These are phyloP conservation scores for Actinopyga echinites DNA, from an alignment of 53 echinoderm and acorn worm species.

Conservation along the genomic window DNA sequence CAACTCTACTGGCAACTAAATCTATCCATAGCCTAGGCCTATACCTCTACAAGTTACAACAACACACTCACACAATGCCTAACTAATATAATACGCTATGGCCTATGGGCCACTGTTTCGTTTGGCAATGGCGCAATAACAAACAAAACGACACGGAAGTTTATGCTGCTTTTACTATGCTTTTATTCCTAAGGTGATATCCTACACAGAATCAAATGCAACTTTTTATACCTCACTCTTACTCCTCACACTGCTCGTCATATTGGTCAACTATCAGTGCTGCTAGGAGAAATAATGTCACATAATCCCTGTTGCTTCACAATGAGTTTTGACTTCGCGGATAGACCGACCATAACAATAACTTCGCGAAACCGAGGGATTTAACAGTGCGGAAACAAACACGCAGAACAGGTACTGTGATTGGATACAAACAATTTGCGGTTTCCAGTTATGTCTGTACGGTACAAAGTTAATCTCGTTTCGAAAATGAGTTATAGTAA, in stretches of 20 bases:
- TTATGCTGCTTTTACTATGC: neutral
- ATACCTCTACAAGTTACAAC: no score
- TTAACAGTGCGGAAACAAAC: neutral
- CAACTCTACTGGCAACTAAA: no score
- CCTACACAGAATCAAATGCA: neutral
- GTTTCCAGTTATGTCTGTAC: no score
- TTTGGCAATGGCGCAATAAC: conserved; percentile 15
- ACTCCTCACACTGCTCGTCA: conserved; percentile 88
- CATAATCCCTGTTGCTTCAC: conserved; percentile 27
- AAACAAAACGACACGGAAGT: conserved; percentile 6
- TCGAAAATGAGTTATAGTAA: neutral
- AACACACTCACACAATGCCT: no score
- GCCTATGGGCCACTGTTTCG: no score
- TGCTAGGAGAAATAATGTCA: neutral
- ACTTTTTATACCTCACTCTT: conserved; percentile 73
- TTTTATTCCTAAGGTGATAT: neutral
- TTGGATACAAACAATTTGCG: no score
- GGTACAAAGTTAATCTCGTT: neutral
- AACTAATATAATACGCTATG: no score
- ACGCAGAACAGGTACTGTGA: no score
- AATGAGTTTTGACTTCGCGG: conserved; percentile 6
- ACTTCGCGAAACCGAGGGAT: conserved; percentile 24
- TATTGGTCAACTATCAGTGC: conserved; percentile 15
- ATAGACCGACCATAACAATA: conserved; percentile 10
- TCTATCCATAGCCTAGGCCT: no score